Evolutionary conservation across 1,140 invertebrate genomes (phyloP), one percentile per base, ranked within the genome.

Genomic region (Stratiolaelaps scimitus): DNA sequence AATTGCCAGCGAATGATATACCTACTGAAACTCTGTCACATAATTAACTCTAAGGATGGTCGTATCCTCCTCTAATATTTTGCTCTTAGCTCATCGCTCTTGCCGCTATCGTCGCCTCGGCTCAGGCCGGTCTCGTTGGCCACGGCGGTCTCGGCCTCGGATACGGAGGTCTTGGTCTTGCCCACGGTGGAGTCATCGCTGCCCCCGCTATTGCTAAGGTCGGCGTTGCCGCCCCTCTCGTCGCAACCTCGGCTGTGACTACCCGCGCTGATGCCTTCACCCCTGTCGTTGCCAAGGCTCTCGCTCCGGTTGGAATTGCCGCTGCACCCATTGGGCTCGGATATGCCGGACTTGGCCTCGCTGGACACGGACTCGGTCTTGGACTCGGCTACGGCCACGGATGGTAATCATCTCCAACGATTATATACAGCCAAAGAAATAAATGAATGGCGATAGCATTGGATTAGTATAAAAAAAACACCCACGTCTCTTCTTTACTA

Each of bases 241-340:
- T 60, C 23, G 53, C 53, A 15, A 29, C 53, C 2, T 60, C 53
- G 15, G 53, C 53, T 23, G 20, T 60, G 26, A 60, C 53, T 34
- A 60, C 26, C 53, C 53, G 53, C 17, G 53, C 53, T 60, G 53
- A 60, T 34, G 53, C 53, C 26, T 60, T 15, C 26, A 60, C 13
- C 23, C 53, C 53, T 17, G 15, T 60, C 15, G 20, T 60, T 17
- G 53, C 26, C 17, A 60, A 60, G 53, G 23, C 53, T 26, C 15
- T 60, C 34, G 34, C 34, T 40, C 34, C 34, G 5, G 34, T 40
- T 40, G 34, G 34, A 10, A 26, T 60, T 34, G 53, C 53, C 20
- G 34, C 26, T 26, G 17, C 34, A 5, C 26, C 26, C 17, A 60
- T 60, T 15, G 53, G 26, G 15, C 34, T 28, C 47, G 47, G 19